A percentile compares a stretch with the other conserved stretches of the same genome.
phyloP scores from a whole-genome alignment of 1,140 invertebrate species.

The Hyphantria cunea region DNA sequence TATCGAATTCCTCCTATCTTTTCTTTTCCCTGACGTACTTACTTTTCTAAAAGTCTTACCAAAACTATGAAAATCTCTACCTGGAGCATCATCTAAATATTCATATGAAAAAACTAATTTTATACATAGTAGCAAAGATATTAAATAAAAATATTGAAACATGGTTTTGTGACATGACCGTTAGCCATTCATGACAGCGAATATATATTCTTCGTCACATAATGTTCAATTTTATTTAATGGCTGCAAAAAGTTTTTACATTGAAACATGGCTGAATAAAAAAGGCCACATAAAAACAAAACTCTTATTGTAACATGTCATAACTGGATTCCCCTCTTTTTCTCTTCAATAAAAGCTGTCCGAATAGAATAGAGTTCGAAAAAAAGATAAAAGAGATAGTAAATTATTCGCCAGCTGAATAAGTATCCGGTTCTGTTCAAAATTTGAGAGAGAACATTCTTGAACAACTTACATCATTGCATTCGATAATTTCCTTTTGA shows the following conservation, averaged over 20 bases:
- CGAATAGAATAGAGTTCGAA: too few species aligned
- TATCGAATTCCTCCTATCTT: neutral
- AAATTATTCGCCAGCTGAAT: too few species aligned
- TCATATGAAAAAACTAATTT: conserved; percentile 45
- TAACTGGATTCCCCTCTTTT: too few species aligned
- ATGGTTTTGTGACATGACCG: conserved; percentile 47
- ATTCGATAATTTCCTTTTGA: too few species aligned
- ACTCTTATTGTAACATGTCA: too few species aligned
- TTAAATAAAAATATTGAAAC: conserved; percentile 50
- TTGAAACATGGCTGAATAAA: too few species aligned
- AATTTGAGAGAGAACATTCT: too few species aligned
- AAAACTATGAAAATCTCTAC: neutral
- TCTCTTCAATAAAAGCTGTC: too few species aligned
- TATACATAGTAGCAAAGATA: conserved; percentile 52
- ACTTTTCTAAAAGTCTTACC: conserved; percentile 1
- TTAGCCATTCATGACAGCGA: neutral
- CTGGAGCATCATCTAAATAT: conserved; percentile 25
- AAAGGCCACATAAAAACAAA: too few species aligned
- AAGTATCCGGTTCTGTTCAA: too few species aligned
- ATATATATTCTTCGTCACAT: neutral
- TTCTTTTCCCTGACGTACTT: neutral
- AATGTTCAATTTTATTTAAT: conserved; percentile 7
- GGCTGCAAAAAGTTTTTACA: neutral
- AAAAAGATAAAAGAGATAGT: too few species aligned
- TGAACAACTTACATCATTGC: too few species aligned